phyloP scores from a whole-genome alignment of 2,797 vertebrate genomes.

The Odontamblyopus rebecca region DNA sequence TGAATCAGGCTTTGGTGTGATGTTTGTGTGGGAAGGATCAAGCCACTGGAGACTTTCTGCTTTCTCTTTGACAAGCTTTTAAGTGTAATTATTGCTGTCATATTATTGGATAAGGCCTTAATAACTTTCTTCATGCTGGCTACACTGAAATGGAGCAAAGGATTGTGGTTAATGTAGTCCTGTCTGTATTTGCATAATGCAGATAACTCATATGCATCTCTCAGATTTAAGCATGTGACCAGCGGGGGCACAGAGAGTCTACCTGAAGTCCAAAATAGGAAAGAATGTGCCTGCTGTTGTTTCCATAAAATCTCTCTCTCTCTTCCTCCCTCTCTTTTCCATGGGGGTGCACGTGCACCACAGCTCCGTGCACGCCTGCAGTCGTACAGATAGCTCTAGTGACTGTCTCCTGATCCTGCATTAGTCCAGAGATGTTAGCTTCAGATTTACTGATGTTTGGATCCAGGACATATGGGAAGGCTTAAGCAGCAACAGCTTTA shows the following conservation, averaged over 20 bases:
- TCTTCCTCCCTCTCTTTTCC: not conserved
- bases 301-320: not conserved
- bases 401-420: not conserved
- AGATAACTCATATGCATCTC: too few species aligned
- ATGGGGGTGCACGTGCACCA: not conserved
- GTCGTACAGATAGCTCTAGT: not conserved
- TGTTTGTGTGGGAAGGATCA: too few species aligned
- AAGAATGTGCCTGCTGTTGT: conserved; percentile 6
- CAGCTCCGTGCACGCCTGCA: not conserved
- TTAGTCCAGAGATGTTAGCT: conserved; percentile 9
- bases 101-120: too few species aligned
- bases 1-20: too few species aligned
- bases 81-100: too few species aligned
- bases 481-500: conserved; percentile 48
- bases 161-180: too few species aligned
- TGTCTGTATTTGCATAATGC: too few species aligned
- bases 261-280: conserved; percentile 14
- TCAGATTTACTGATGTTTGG: conserved; percentile 14
- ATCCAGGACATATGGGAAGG: conserved; percentile 33
- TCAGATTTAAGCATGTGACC: not conserved
- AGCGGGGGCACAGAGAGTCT: not conserved
- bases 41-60: too few species aligned
- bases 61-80: too few species aligned
- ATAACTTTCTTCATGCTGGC: too few species aligned
- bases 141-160: too few species aligned